Percentiles rank a stretch among this genome's conserved stretches.
phyloP scores from a whole-genome alignment of 2,888 invertebrate genomes.

The Drosophila ustulata region DNA sequence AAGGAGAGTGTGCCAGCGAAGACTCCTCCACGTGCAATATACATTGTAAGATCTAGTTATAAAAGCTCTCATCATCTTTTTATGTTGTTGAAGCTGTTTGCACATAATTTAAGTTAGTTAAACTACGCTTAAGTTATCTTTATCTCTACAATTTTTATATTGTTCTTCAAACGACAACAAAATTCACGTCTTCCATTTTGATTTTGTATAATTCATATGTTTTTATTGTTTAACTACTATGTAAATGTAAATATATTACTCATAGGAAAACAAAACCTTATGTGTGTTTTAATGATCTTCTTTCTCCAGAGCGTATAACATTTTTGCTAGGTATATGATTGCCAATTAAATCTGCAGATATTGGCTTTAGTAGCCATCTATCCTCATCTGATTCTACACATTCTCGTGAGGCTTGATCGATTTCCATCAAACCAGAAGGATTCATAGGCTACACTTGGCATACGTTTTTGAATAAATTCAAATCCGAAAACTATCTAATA shows the following conservation, averaged over 20 bases:
- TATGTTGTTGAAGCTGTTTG: neutral
- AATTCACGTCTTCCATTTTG: constrained; percentile 23
- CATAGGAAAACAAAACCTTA: constrained; percentile 5
- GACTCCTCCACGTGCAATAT: constrained; percentile 34
- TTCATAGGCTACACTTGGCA: too few relatives aligned
- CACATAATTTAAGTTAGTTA: neutral
- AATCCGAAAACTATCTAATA: too few relatives aligned
- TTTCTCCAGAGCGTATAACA: neutral
- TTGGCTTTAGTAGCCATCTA: neutral
- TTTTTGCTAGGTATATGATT: too few relatives aligned
- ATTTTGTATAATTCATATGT: constrained; percentile 1
- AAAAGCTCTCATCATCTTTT: neutral
- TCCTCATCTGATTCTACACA: neutral
- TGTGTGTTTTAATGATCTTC: neutral
- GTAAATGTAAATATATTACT: constrained; percentile 20
- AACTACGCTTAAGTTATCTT: neutral
- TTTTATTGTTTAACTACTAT: neutral
- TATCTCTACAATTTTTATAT: neutral
- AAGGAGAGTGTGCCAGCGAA: constrained; percentile 3
- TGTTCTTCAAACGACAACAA: constrained; percentile 10
- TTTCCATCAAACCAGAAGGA: too few relatives aligned
- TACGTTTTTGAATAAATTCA: too few relatives aligned
- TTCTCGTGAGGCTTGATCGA: too few relatives aligned
- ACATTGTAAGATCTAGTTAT: constrained; percentile 16
- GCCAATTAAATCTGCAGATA: neutral